phyloP scores from a whole-genome alignment of 1,140 invertebrate species.

The Drosophila ohnishii region DNA sequence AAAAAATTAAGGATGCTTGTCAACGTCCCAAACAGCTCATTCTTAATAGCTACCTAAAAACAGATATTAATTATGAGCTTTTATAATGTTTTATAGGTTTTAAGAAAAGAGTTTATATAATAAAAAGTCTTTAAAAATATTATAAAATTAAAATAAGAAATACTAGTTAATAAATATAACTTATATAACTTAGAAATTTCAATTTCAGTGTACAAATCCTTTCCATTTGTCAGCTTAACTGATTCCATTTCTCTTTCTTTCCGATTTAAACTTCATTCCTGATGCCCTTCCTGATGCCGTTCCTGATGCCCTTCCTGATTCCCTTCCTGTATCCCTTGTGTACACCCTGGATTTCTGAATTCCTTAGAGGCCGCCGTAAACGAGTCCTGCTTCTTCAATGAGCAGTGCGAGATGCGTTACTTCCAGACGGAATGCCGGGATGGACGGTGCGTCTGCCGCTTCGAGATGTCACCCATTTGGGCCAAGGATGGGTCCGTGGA shows the following conservation, averaged over 20 bases:
- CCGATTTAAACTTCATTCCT: not conserved
- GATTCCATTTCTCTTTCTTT: slow-evolving; percentile 23
- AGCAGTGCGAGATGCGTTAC: slow-evolving; percentile 89
- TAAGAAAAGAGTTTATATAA: not conserved
- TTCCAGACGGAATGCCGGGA: slow-evolving; percentile 90
- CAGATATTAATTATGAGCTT: not conserved
- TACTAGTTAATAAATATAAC: not conserved
- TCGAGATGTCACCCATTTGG: slow-evolving; percentile 88
- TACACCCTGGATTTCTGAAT: no score
- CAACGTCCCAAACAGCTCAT: not conserved
- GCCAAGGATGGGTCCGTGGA: slow-evolving; percentile 87
- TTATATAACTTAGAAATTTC: not conserved
- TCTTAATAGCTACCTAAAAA: no score
- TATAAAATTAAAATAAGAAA: not conserved
- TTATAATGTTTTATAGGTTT: not conserved
- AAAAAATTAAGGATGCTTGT: not conserved
- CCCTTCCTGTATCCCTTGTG: not conserved
- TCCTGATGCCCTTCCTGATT: not conserved
- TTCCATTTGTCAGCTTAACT: slow-evolving; percentile 22
- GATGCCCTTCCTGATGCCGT: not conserved
- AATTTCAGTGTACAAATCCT: slow-evolving; percentile 24
- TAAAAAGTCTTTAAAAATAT: not conserved
- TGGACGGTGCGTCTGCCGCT: slow-evolving; percentile 89
- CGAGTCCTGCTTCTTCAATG: slow-evolving; percentile 91
- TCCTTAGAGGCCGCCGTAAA: slow-evolving; percentile 88